These are phyloP conservation scores for Spicauda simplicius DNA, from an alignment of 2,888 invertebrate genomes.

Conservation along the genomic window DNA sequence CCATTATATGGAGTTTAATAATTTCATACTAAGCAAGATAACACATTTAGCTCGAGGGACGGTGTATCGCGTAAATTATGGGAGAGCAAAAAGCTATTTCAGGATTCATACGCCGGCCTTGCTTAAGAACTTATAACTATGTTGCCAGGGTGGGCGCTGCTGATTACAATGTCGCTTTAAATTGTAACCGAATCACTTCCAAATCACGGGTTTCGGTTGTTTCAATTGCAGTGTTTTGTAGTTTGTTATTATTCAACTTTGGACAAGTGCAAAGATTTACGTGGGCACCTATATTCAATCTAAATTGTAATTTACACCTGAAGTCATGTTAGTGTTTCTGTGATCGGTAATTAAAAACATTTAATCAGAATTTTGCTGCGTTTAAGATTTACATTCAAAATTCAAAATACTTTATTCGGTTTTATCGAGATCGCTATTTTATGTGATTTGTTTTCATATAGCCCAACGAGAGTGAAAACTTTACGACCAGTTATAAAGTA, in stretches of 20 bases:
- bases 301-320: too few species aligned
- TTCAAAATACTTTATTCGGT: neutral
- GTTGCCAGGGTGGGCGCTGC: neutral
- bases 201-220: neutral
- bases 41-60: constrained; percentile 1
- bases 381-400: neutral
- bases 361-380: too few species aligned
- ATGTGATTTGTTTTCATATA: neutral
- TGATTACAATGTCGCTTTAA: neutral
- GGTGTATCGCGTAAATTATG: neutral
- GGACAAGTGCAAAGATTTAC: neutral
- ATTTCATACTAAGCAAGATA: neutral
- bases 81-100: neutral
- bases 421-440: neutral
- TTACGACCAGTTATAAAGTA: constrained; percentile 6
- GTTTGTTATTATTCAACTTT: neutral
- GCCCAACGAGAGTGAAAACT: neutral
- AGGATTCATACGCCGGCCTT: neutral
- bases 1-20: neutral
- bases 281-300: too few species aligned
- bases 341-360: too few species aligned
- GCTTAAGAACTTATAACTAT: neutral
- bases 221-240: too few species aligned
- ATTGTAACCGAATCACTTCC: neutral
- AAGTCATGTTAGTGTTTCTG: too few species aligned